Percentiles rank a stretch among this genome's conserved stretches.
Evolutionary conservation across 2,113 vertebrate species (phyloP).

Genomic region (Arothron firmamentum): DNA sequence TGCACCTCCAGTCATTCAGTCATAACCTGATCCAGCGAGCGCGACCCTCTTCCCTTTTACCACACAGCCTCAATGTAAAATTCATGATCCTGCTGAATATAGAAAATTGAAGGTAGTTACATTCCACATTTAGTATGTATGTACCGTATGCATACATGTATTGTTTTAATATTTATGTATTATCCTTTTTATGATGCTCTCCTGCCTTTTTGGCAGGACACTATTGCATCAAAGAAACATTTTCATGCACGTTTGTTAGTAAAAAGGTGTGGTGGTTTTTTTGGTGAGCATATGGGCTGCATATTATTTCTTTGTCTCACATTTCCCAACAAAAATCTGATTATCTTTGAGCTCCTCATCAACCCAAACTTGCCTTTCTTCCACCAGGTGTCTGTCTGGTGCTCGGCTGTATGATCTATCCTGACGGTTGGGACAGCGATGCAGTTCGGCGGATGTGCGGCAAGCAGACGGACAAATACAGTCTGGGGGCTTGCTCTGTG

Average conservation of each 20-base stretch:
- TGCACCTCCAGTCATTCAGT: neutral
- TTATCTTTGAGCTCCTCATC: conserved; percentile 1
- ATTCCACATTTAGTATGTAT: neutral
- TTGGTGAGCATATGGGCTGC: too few species aligned
- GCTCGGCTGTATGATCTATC: conserved; percentile 96
- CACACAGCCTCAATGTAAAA: conserved; percentile 41
- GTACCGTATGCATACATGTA: neutral
- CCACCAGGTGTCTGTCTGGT: conserved; percentile 86
- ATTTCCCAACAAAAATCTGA: too few species aligned
- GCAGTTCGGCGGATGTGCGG: conserved; percentile 92
- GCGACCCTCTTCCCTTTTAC: conserved; percentile 4
- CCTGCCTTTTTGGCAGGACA: conserved; percentile 51
- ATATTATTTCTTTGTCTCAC: too few species aligned
- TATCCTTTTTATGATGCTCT: conserved; percentile 55
- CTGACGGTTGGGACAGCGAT: conserved; percentile 94
- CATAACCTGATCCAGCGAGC: neutral
- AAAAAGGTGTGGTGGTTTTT: too few species aligned
- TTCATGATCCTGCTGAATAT: conserved; percentile 39
- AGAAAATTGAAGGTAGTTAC: too few species aligned
- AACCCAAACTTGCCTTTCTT: neutral
- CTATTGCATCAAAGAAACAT: too few species aligned
- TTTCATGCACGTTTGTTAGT: too few species aligned
- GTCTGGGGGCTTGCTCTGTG: conserved; percentile 90
- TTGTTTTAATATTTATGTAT: conserved; percentile 64
- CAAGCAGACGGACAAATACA: conserved; percentile 95